Evolutionary conservation across 2,888 invertebrate species (phyloP), one percentile per base, ranked within the genome.

Genomic region (Parnassius apollo): DNA sequence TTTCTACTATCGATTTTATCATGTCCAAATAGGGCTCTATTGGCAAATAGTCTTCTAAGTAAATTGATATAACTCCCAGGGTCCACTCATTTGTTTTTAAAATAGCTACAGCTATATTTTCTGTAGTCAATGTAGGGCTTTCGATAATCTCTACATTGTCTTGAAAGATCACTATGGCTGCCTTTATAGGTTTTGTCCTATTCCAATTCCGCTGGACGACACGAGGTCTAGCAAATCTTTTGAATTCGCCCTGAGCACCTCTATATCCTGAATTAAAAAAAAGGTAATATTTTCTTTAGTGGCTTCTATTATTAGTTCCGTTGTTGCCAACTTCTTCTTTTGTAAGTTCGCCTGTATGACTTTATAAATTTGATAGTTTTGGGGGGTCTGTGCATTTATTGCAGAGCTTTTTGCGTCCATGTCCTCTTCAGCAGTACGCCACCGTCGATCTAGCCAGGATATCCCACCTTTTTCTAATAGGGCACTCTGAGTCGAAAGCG

Each of bases 381-480:
- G 42, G 9, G 9, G 7, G 7, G 42, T 7, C 42, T 9, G 42
- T 9, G 9, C 9, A 42, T 42, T 42, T 9, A 9, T 9, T 9
- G 9, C 7, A 9, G 7, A 9, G 42, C 7, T 42, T 9, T 9
- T 22, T 7, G 25, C 10, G n/a, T 13, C n/a, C 18, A 9, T 51
- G 25, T 25, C 25, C 0, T 25, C 57, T 12, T 57, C 35, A 57
- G 57, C 57, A 57, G 9, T 57, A 57, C 10, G 48, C 48, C 12
- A 49, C 49, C 3, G 45, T 46, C 2, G 65, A 35, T 42, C 69
- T 18, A 0, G 67, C 69, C 42, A 67, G 2, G 0, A 4, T n/a
- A n/a, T 65, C 67, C 67, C 69, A 61, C n/a, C 53, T 57, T n/a
- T n/a, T 50, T 8, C 54, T 45, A 22, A 58, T 55, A 1, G 55